These are phyloP conservation scores for Pseudopleuronectes americanus DNA, from an alignment of 2,797 vertebrate species.

Conservation along the genomic window DNA sequence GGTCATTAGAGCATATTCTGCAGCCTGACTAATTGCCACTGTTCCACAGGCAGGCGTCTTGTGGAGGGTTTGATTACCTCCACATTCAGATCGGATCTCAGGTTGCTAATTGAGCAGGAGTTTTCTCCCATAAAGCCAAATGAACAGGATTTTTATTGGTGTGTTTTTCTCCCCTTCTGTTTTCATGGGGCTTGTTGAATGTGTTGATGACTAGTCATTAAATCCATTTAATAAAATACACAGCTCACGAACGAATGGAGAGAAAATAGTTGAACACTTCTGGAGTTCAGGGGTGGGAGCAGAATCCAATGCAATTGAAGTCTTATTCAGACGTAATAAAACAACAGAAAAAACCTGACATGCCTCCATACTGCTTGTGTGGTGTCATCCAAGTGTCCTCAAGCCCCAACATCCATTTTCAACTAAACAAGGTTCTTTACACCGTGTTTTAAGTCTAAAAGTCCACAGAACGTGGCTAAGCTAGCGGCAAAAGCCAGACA, in stretches of 20 bases:
- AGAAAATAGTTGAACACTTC: background rate
- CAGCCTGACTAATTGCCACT: conserved; percentile 31
- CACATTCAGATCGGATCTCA: conserved; percentile 43
- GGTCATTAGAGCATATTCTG: conserved; percentile 24
- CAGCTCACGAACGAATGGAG: background rate
- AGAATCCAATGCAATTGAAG: no score
- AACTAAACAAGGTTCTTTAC: no score
- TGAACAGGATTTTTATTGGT: conserved; percentile 36
- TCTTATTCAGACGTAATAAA: no score
- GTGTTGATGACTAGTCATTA: conserved; percentile 22
- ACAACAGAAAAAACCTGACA: no score
- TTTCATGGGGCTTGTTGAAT: conserved; percentile 6
- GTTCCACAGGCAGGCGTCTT: conserved; percentile 24
- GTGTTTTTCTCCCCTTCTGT: conserved; percentile 15
- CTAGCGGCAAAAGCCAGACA: no score
- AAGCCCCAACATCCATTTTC: no score
- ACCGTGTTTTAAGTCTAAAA: no score
- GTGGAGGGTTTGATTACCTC: conserved; percentile 56
- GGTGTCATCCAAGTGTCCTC: no score
- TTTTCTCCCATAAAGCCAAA: conserved; percentile 47
- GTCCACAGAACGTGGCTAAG: no score
- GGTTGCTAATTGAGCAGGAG: conserved; percentile 54
- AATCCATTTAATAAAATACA: conserved; percentile 18
- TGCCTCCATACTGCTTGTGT: no score
- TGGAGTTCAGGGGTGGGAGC: no score